These are phyloP conservation scores for Drosophila leontia DNA, from an alignment of 1,140 invertebrate genomes.

Conservation along the genomic window DNA sequence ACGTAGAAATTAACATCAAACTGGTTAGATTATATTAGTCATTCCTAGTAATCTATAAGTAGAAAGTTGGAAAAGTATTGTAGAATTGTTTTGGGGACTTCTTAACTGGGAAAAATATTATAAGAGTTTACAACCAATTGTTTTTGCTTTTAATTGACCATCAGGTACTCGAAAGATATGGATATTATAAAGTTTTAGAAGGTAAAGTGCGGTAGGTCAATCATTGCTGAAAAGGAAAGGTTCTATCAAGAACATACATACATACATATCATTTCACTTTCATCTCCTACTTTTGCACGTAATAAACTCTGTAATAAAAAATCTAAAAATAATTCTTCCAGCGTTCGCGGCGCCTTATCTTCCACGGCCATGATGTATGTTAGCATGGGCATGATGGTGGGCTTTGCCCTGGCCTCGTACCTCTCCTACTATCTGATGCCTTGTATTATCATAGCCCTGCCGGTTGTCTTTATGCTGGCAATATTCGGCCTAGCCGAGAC, in stretches of 20 bases:
- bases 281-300: accelerated
- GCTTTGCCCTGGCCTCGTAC: constrained; percentile 57
- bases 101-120: no score
- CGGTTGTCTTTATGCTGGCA: constrained; percentile 60
- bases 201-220: not conserved
- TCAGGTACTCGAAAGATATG: not conserved
- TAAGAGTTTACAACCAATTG: not conserved
- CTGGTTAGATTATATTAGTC: not conserved
- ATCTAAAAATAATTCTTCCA: constrained; percentile 12
- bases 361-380: constrained; percentile 72
- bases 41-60: constrained; percentile 4
- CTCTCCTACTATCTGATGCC: constrained; percentile 69
- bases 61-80: not conserved
- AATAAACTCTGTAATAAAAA: not conserved
- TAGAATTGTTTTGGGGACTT: not conserved
- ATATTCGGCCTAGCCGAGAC: constrained; percentile 60
- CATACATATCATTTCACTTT: no score
- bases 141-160: no score
- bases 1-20: not conserved
- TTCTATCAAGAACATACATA: not conserved
- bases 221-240: not conserved
- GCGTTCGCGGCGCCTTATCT: constrained; percentile 67
- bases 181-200: not conserved
- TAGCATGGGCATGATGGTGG: constrained; percentile 63
- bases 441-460: constrained; percentile 53